Evolutionary conservation across 2,113 vertebrate species (phyloP).

Genomic region (Entelurus aequoreus): DNA sequence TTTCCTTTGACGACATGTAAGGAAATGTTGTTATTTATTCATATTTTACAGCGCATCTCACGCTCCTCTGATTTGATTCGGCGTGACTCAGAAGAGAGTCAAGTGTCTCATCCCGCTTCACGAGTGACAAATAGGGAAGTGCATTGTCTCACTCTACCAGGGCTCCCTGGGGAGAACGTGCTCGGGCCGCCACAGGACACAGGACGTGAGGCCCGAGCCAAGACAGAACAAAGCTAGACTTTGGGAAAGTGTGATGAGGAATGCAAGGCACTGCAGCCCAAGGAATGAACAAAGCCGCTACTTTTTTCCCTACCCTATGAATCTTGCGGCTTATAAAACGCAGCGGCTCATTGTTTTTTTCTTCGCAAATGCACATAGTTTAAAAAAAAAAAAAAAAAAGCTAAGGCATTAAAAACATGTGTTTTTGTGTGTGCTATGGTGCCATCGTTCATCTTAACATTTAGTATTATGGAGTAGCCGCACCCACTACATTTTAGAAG

Average conservation of each 20-base stretch:
- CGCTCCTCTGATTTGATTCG: constrained; percentile 16
- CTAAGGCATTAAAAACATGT: too few relatives aligned
- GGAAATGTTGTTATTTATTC: not conserved
- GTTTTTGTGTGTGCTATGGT: too few relatives aligned
- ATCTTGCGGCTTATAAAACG: too few relatives aligned
- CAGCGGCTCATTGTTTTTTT: too few relatives aligned
- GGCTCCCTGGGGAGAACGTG: constrained; percentile 45
- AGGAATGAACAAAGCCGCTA: constrained; percentile 17
- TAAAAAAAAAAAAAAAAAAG: too few relatives aligned
- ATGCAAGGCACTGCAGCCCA: constrained; percentile 1
- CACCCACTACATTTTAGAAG: too few relatives aligned
- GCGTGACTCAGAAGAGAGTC: too few relatives aligned
- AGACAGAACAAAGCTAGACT: constrained; percentile 40
- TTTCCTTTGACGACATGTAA: constrained; percentile 22
- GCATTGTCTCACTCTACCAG: too few relatives aligned
- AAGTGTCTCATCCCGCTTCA: constrained; percentile 13
- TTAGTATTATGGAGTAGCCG: too few relatives aligned
- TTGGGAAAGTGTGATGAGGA: constrained; percentile 24
- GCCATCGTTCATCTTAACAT: too few relatives aligned
- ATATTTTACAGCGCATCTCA: constrained; percentile 19
- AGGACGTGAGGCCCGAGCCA: constrained; percentile 51
- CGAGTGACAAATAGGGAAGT: constrained; percentile 28
- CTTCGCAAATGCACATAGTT: too few relatives aligned
- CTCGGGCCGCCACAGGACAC: constrained; percentile 58
- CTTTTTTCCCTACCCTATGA: too few relatives aligned